phyloP scores from a whole-genome alignment of 2,113 vertebrate genomes.

The Leptosomus discolor region DNA sequence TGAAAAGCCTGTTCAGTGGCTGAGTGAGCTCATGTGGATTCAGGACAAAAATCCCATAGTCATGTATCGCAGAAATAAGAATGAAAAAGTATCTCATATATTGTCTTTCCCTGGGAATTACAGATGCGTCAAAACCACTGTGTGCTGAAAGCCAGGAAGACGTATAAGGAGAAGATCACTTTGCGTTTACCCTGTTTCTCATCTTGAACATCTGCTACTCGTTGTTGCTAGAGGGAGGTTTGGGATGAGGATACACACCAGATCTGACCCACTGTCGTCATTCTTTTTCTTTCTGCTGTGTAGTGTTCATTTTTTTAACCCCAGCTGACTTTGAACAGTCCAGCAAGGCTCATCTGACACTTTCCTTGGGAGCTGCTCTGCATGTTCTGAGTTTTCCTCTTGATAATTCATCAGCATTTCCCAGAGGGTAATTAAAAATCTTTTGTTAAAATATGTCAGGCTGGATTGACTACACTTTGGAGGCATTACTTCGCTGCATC shows the following conservation, averaged over 20 bases:
- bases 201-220: not conserved
- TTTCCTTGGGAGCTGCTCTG: not conserved
- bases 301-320: not conserved
- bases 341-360: not conserved
- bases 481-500: not conserved
- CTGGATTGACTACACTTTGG: not conserved
- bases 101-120: not conserved
- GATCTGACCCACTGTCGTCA: not conserved
- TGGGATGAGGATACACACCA: not conserved
- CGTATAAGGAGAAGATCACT: not conserved
- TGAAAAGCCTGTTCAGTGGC: not conserved
- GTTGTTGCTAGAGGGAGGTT: not conserved
- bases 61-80: not conserved
- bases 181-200: not conserved
- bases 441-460: not conserved
- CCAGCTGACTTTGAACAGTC: not conserved
- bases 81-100: not conserved
- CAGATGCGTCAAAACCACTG: not conserved
- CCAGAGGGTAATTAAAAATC: not conserved
- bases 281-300: not conserved
- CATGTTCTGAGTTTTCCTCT: not conserved
- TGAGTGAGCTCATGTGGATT: not conserved
- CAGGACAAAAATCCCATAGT: not conserved
- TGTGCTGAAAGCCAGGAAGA: not conserved
- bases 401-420: not conserved